These are phyloP conservation scores for Halocynthia aurantium DNA, from an alignment of 23 tunicate genomes.

Conservation along the genomic window DNA sequence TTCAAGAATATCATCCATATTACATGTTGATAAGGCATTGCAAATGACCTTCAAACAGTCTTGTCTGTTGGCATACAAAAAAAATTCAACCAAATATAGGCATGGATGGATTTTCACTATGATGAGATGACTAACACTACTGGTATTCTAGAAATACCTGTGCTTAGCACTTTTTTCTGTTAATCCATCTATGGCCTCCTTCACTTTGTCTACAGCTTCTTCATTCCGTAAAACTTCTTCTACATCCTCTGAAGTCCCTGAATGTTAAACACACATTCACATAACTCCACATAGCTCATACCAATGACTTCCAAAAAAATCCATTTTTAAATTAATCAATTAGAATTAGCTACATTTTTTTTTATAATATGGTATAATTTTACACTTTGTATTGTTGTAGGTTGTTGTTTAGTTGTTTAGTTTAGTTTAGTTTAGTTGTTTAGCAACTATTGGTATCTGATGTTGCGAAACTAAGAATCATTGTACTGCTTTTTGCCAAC, in stretches of 20 bases:
- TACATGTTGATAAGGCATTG: conserved; percentile 34
- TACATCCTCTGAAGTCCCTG: conserved; percentile 23
- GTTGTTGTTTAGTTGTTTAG: no score
- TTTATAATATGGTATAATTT: neutral
- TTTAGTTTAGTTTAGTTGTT: no score
- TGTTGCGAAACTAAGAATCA: neutral
- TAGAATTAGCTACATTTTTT: no score
- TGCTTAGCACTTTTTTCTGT: conserved; percentile 64
- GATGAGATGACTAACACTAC: no score
- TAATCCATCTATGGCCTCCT: conserved; percentile 80
- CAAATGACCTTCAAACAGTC: conserved; percentile 45
- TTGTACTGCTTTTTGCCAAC: neutral
- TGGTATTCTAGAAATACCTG: conserved; percentile 10
- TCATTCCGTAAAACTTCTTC: conserved; percentile 18
- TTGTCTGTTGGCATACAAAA: conserved; percentile 24
- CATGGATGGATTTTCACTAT: no score
- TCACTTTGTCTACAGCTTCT: conserved; percentile 40
- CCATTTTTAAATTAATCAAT: no score
- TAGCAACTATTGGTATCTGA: conserved; percentile 15
- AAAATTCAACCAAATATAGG: no score
- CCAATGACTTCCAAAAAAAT: no score
- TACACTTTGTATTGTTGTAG: neutral
- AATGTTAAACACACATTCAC: neutral
- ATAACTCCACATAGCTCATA: neutral
- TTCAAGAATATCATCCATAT: conserved; percentile 66